Evolutionary conservation across 2,888 invertebrate genomes (phyloP), one percentile per base, ranked within the genome.

Genomic region (Oscheius sp.): DNA sequence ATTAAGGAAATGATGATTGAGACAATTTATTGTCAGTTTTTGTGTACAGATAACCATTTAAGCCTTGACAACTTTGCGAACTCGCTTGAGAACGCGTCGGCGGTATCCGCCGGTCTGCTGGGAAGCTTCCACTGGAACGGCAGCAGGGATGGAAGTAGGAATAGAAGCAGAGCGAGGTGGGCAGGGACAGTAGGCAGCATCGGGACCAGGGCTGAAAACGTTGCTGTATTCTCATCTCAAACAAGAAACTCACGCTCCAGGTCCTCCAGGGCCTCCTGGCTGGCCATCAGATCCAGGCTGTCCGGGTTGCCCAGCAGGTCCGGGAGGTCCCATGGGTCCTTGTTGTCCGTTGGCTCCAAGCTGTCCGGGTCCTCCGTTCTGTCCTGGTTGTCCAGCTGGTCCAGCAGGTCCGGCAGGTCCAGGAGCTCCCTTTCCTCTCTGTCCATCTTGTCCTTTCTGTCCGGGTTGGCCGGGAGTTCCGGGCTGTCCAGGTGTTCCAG

Each of bases 401-500:
- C 82, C 84, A 58, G 76, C 72, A 21, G 76, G 69, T 76, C 84
- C 84, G 58, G 81, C 76, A 25, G 81, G 79, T 79, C 84, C 84
- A 58, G 80, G 75, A 41, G 78, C 78, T 69, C 83, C 84, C 55
- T 75, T 63, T 72, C 85, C 83, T 46, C 77, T 74, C 70, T 79
- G 75, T 77, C 82, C 85, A 71, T 77, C 77, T 23, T 72, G 72
- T 78, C 84, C 82, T 25, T 77, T 63, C 43, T 76, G 69, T 80
- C 83, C 83, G 29, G 78, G 78, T 2, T 75, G 69, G 70, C 81
- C 82, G 27, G 78, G 71, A 13, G 61, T 71, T 77, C 83, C 83
- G 27, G 70, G 61, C 35, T 70, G 52, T 74, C 83, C 83, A 21
- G 78, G 55, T 12, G 78, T 74, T 80, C 83, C 83, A 41, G 76